phyloP scores from a whole-genome alignment of 2,888 invertebrate genomes.

The Ennomos fuscantarius region DNA sequence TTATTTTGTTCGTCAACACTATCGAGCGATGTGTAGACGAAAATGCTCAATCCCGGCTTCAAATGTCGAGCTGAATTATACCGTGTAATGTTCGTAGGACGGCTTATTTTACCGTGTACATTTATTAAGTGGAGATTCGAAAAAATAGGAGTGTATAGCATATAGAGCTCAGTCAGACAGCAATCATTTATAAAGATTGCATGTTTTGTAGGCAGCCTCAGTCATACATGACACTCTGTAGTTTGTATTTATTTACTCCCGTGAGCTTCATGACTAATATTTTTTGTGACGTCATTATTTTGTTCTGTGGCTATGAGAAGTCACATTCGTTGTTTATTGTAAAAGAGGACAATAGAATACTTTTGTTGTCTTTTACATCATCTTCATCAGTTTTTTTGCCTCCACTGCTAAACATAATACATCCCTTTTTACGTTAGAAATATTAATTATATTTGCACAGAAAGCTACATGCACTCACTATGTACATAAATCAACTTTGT shows the following conservation, averaged over 20 bases:
- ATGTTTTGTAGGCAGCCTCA: slow-evolving; percentile 71
- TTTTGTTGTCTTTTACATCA: neutral
- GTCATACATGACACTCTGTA: slow-evolving; percentile 63
- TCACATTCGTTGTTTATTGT: slow-evolving; percentile 39
- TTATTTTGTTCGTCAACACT: slow-evolving; percentile 84
- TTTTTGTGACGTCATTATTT: slow-evolving; percentile 51
- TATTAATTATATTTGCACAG: no score
- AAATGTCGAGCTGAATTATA: slow-evolving; percentile 68
- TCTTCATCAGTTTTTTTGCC: no score
- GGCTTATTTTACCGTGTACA: slow-evolving; percentile 63
- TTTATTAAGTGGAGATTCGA: slow-evolving; percentile 59
- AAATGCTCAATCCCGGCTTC: slow-evolving; percentile 65
- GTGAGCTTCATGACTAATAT: slow-evolving; percentile 52
- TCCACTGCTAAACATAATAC: no score
- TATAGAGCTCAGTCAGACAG: slow-evolving; percentile 70
- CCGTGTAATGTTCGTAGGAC: slow-evolving; percentile 59
- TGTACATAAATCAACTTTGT: no score
- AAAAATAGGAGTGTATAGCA: slow-evolving; percentile 65
- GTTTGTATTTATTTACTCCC: slow-evolving; percentile 69
- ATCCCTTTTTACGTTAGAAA: no score
- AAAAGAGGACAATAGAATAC: no score
- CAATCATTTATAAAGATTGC: slow-evolving; percentile 74
- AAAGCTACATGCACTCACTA: no score
- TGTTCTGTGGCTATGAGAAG: slow-evolving; percentile 38
- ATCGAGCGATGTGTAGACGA: slow-evolving; percentile 78